A percentile compares a stretch with the other conserved stretches of the same genome.
phyloP scores from a whole-genome alignment of 2,888 invertebrate species.

The Buathra laborator region DNA sequence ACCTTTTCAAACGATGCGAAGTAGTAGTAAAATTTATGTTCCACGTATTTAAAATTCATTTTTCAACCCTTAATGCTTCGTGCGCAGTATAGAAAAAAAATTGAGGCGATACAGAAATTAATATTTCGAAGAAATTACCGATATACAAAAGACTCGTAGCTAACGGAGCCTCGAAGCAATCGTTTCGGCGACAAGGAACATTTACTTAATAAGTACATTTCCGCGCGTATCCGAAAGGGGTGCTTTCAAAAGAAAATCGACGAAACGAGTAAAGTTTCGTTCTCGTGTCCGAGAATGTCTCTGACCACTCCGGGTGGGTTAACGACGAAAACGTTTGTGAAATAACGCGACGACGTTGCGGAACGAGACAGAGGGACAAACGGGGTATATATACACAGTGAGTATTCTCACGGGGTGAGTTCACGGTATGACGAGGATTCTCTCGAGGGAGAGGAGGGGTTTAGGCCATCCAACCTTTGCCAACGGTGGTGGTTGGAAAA shows the following conservation, averaged over 20 bases:
- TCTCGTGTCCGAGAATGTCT: background rate
- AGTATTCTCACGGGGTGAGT: background rate
- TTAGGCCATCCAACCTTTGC: slow-evolving; percentile 33
- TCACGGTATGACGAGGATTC: slow-evolving; percentile 30
- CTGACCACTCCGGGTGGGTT: background rate
- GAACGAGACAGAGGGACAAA: slow-evolving; percentile 3
- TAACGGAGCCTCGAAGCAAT: background rate
- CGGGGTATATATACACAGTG: background rate
- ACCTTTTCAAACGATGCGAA: too few species aligned
- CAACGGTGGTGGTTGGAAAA: slow-evolving; percentile 65
- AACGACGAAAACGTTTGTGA: slow-evolving; percentile 15
- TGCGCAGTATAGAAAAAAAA: too few species aligned
- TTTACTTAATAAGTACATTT: background rate
- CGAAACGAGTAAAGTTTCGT: background rate
- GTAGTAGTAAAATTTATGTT: too few species aligned
- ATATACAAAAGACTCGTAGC: too few species aligned
- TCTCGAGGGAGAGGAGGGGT: slow-evolving; percentile 24
- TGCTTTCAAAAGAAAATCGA: background rate
- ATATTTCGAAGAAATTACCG: too few species aligned
- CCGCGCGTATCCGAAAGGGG: background rate
- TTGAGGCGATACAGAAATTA: too few species aligned
- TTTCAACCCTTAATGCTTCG: too few species aligned
- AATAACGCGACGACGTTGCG: slow-evolving; percentile 29
- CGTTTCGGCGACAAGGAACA: background rate
- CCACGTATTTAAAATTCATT: too few species aligned